Evolutionary conservation across 35 echinoderm and acorn worm genomes (phyloP).

Genomic region (Amphiura filiformis): DNA sequence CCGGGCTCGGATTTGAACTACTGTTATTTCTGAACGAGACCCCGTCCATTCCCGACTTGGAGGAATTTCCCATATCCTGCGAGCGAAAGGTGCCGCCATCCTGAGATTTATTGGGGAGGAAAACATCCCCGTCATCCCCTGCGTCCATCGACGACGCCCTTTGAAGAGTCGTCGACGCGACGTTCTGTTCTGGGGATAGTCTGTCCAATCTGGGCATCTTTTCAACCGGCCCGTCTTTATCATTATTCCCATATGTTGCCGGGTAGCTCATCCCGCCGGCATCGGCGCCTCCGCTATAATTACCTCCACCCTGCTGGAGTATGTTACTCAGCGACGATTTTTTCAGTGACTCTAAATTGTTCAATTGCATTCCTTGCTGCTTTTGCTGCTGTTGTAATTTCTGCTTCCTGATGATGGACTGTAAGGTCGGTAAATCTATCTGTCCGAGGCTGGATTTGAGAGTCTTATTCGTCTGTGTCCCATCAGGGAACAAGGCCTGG

Average conservation of each 20-base stretch:
- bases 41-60: slow-evolving; percentile 20
- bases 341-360: slow-evolving; percentile 18
- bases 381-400: neutral
- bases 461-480: neutral
- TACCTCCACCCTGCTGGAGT: neutral
- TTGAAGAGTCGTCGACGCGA: slow-evolving; percentile 38
- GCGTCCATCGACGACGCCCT: slow-evolving; percentile 13
- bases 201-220: slow-evolving; percentile 28
- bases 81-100: neutral
- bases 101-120: slow-evolving; percentile 46
- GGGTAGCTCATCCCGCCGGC: neutral
- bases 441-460: neutral
- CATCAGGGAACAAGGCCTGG: neutral
- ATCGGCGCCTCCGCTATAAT: neutral
- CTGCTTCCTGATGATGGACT: neutral
- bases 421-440: neutral
- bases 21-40: neutral
- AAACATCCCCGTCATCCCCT: slow-evolving; percentile 55
- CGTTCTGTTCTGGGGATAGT: slow-evolving; percentile 9
- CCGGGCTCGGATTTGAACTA: slow-evolving; percentile 67
- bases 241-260: neutral
- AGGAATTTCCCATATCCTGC: slow-evolving; percentile 27
- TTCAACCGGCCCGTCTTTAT: slow-evolving; percentile 5
- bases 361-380: neutral
- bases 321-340: slow-evolving; percentile 25